Evolutionary conservation across 2,797 vertebrate species (phyloP).

Genomic region (Labeo calbasu): DNA sequence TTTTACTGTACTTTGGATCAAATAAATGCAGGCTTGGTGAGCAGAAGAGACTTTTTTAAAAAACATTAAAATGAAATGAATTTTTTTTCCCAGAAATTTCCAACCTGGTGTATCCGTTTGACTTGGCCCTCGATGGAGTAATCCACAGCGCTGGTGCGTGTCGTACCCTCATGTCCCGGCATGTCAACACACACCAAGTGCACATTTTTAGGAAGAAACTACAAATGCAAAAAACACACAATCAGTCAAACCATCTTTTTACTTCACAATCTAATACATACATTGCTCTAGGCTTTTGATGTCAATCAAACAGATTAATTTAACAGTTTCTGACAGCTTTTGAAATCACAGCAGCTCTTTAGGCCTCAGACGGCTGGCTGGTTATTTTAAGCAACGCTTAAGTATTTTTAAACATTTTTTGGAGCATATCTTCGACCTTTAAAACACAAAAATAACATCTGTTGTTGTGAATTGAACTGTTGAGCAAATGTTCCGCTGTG

Average conservation of each 20-base stretch:
- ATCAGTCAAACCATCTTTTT: not conserved
- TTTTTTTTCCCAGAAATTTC: not conserved
- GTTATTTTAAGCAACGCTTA: not conserved
- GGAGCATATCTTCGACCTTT: not conserved
- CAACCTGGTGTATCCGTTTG: conserved; percentile 89
- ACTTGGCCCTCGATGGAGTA: conserved; percentile 92
- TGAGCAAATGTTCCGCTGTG: not conserved
- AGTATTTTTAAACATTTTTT: no score
- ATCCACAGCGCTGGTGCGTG: conserved; percentile 84
- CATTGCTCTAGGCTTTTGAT: not conserved
- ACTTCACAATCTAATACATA: not conserved
- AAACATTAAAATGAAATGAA: no score
- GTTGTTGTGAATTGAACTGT: not conserved
- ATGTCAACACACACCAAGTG: conserved; percentile 94
- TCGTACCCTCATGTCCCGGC: conserved; percentile 93
- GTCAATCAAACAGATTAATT: not conserved
- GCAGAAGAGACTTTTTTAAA: no score
- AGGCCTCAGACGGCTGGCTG: not conserved
- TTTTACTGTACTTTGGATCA: no score
- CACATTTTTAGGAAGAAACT: conserved; percentile 86
- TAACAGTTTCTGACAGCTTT: not conserved
- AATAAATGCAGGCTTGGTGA: no score
- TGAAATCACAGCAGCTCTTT: not conserved
- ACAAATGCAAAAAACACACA: conserved; percentile 43
- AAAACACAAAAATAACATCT: not conserved